Base-by-base conservation (phyloP, 2,888 invertebrate genomes). In the Chrysolina oricalcia region DNA sequence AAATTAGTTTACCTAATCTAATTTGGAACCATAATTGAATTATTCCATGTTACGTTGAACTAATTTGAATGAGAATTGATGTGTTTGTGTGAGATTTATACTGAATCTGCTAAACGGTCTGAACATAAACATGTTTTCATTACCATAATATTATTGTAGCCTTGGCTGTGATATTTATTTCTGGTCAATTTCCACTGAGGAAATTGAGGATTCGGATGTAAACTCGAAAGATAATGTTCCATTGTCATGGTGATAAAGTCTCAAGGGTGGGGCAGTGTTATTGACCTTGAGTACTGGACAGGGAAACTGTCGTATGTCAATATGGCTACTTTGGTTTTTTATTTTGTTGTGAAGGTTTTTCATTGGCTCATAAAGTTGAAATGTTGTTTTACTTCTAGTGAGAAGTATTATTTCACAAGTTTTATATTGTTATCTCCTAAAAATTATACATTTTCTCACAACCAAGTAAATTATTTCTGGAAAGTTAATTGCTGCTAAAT, bases 211-310 rank as follows among this genome's bases (percentile, higher is more conserved):
- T 23, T 23, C 9, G 11, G 15, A 21, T 21, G 1, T 19, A 10
- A 53, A 2, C 19, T 10, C 3, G 53, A 13, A 3, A 4, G 19
- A 53, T 10, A 21, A 9, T 21, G 21, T 53, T 19, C 53, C 21
- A 53, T 23, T 27, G 59, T 27, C 10, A 27, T 59, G 10, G 23
- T 59, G 59, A 59, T 27, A 0, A 59, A 17, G 15, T 59, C 27
- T 59, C 35, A 0, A 27, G 59, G 59, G 59, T 59, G 59, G 27
- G 59, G 59, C 59, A 59, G 35, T 59, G 59, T 35, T 59, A n/a
- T 59, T 59, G 59, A 59, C 59, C 59, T 59, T 59, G 59, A n/a
- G 9, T 6, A 13, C n/a, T 9, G 23, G n/a, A 59, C 35, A 35
- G 13, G 15, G n/a, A 59, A 35, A 50, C n/a, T 59, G 35, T 35